Evolutionary conservation across 2,113 vertebrate species (phyloP).

Genomic region (Potamarius usumacintae): DNA sequence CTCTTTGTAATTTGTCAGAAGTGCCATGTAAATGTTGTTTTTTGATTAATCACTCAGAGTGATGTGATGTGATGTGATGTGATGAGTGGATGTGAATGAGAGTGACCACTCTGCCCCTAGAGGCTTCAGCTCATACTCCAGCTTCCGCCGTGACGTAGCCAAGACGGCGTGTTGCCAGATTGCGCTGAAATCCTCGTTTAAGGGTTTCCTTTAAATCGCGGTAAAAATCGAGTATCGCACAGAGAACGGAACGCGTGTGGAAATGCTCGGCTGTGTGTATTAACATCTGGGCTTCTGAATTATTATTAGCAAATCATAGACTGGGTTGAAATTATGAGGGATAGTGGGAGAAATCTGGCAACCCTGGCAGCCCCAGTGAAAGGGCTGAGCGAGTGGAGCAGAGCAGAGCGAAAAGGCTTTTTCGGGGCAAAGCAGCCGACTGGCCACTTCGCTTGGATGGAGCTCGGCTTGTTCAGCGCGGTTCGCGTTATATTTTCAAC

Average conservation of each 20-base stretch:
- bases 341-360: background rate
- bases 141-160: slow-evolving; percentile 20
- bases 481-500: background rate
- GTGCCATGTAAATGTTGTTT: slow-evolving; percentile 38
- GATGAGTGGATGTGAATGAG: slow-evolving; percentile 32
- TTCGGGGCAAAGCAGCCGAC: slow-evolving; percentile 41
- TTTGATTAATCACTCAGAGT: slow-evolving; percentile 33
- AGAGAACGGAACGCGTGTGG: fast-evolving
- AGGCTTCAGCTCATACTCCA: slow-evolving; percentile 34
- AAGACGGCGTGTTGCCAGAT: background rate
- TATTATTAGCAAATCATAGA: fast-evolving
- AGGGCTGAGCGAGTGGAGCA: slow-evolving; percentile 46
- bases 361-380: slow-evolving; percentile 11
- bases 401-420: slow-evolving; percentile 44
- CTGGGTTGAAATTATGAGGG: fast-evolving
- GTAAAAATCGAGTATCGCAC: fast-evolving
- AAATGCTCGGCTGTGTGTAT: no score
- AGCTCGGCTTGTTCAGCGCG: slow-evolving; percentile 41
- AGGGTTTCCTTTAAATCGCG: background rate
- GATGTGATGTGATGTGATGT: background rate
- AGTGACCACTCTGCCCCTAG: slow-evolving; percentile 43
- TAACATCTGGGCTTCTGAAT: no score
- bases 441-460: slow-evolving; percentile 49
- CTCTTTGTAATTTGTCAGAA: slow-evolving; percentile 30
- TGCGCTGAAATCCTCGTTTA: fast-evolving